Evolutionary conservation across 2,113 vertebrate genomes (phyloP).

Genomic region (Heterocephalus glaber): DNA sequence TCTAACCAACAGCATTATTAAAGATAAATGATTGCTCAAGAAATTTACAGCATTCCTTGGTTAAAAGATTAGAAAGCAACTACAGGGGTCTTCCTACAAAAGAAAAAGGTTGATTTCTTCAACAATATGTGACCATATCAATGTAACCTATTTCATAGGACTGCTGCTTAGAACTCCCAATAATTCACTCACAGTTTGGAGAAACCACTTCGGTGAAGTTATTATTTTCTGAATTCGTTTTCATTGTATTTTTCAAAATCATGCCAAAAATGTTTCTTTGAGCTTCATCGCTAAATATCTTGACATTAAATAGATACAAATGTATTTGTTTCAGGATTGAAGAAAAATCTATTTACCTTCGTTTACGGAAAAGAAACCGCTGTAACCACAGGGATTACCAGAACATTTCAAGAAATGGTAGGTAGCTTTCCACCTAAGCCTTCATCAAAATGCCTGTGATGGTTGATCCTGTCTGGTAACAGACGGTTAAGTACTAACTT

Average conservation of each 20-base stretch:
- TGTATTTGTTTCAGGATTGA: constrained; percentile 83
- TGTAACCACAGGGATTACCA: constrained; percentile 90
- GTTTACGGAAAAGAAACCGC: constrained; percentile 84
- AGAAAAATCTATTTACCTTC: constrained; percentile 86
- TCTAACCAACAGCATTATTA: not conserved
- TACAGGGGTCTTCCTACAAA: not conserved
- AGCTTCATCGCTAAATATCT: not conserved
- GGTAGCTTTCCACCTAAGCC: not conserved
- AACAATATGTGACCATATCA: not conserved
- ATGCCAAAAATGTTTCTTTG: not conserved
- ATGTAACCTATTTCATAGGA: not conserved
- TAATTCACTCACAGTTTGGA: not conserved
- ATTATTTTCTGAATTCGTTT: constrained; percentile 38
- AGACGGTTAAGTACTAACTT: not conserved
- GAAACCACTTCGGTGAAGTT: not conserved
- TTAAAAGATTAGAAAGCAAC: constrained; percentile 28
- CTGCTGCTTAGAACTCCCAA: not conserved
- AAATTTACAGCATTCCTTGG: not conserved
- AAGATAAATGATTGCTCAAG: not conserved
- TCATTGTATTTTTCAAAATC: not conserved
- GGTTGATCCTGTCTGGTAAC: not conserved
- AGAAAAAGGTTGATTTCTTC: not conserved
- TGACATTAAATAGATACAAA: constrained; percentile 21
- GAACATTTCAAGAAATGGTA: constrained; percentile 88
- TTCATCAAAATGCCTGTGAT: not conserved